Conservation (phyloP, 2,888 invertebrate genomes). For the Caenorhabditis sinica region DNA sequence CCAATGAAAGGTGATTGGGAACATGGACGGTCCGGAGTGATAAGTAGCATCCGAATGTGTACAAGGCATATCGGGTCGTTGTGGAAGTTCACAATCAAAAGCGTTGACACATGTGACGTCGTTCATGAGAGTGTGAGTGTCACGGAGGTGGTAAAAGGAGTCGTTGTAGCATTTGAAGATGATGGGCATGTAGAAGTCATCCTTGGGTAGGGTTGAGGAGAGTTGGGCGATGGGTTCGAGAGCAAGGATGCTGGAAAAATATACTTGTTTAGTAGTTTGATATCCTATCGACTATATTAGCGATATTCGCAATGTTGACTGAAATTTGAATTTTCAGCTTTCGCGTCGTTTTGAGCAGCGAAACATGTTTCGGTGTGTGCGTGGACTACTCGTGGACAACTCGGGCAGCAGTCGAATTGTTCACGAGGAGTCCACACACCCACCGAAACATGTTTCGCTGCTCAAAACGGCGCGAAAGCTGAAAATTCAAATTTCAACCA, state of each 20-base stretch:
- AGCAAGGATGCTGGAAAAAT: slow-evolving; percentile 34
- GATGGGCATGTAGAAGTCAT: slow-evolving; percentile 58
- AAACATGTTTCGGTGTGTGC: too few species aligned
- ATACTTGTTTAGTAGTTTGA: background rate
- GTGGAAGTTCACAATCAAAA: slow-evolving; percentile 58
- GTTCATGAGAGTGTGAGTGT: slow-evolving; percentile 50
- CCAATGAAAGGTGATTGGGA: slow-evolving; percentile 59
- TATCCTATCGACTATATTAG: too few species aligned
- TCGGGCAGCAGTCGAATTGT: too few species aligned
- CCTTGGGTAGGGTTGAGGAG: slow-evolving; percentile 33
- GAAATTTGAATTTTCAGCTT: too few species aligned
- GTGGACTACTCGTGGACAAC: too few species aligned
- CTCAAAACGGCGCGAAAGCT: too few species aligned
- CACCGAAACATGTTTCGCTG: too few species aligned
- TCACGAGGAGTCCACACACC: too few species aligned
- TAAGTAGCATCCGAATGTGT: slow-evolving; percentile 62
- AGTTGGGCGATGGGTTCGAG: slow-evolving; percentile 22
- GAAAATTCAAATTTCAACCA: too few species aligned
- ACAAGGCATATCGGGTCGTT: slow-evolving; percentile 44
- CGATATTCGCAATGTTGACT: too few species aligned
- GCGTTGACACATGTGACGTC: slow-evolving; percentile 60
- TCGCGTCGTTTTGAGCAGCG: too few species aligned
- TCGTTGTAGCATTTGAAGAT: slow-evolving; percentile 65
- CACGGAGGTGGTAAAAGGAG: slow-evolving; percentile 50
- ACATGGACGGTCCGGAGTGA: slow-evolving; percentile 63